phyloP scores from a whole-genome alignment of 2,888 invertebrate species.

The Papilio protenor region DNA sequence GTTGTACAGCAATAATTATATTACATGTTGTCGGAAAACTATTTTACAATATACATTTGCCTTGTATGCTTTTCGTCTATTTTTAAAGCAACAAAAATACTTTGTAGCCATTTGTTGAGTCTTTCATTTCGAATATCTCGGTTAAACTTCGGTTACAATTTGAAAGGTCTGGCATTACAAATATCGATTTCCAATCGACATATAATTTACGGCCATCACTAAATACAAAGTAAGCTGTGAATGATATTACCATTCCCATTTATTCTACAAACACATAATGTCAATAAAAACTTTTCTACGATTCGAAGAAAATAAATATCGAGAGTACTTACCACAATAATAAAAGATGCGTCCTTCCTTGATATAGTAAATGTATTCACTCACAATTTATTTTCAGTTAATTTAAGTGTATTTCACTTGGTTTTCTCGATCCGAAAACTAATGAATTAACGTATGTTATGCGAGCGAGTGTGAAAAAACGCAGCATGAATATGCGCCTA shows the following conservation, averaged over 20 bases:
- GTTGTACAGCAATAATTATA: conserved; percentile 45
- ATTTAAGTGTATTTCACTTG: conserved; percentile 69
- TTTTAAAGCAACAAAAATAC: conserved; percentile 36
- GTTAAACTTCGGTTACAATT: conserved; percentile 11
- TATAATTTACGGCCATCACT: conserved; percentile 15
- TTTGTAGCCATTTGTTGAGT: background rate
- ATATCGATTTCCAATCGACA: conserved; percentile 13
- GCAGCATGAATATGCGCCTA: conserved; percentile 47
- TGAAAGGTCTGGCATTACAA: conserved; percentile 18
- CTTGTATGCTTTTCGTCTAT: conserved; percentile 32
- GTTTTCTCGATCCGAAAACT: conserved; percentile 76
- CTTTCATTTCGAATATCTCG: background rate
- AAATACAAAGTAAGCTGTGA: background rate
- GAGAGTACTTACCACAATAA: conserved; percentile 61
- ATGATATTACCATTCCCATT: conserved; percentile 30
- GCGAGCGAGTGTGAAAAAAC: conserved; percentile 44
- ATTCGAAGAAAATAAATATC: conserved; percentile 42
- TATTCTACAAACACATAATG: conserved; percentile 53
- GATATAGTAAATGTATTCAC: conserved; percentile 60
- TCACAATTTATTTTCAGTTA: conserved; percentile 57
- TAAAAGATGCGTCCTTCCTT: conserved; percentile 46
- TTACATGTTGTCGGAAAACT: conserved; percentile 29
- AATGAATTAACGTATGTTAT: conserved; percentile 66
- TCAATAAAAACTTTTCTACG: conserved; percentile 60
- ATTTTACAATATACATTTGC: conserved; percentile 17